phyloP scores from a whole-genome alignment of 2,113 vertebrate species.

The Mustela nigripes region DNA sequence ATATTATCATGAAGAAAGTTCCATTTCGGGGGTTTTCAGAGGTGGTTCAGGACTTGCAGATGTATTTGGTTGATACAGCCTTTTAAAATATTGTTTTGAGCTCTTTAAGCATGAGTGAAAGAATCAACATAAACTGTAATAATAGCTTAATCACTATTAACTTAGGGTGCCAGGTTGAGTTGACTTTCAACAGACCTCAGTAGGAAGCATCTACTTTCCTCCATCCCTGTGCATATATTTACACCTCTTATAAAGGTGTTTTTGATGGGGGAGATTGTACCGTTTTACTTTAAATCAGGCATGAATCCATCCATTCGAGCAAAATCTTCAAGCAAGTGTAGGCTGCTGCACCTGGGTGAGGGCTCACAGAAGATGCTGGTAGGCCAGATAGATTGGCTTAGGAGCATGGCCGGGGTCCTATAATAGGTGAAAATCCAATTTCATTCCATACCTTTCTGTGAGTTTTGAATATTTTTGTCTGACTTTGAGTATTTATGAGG shows the following conservation, averaged over 20 bases:
- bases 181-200: background rate
- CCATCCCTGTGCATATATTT: background rate
- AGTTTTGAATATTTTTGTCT: background rate
- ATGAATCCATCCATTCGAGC: background rate
- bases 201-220: background rate
- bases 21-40: background rate
- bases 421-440: background rate
- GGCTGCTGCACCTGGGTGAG: background rate
- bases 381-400: background rate
- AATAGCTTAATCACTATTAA: background rate
- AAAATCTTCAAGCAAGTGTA: background rate
- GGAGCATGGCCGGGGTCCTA: background rate
- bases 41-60: background rate
- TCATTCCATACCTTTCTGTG: background rate
- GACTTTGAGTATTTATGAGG: background rate
- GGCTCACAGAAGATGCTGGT: too few species aligned
- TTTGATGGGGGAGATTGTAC: background rate
- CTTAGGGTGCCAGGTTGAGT: background rate
- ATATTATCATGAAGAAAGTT: background rate
- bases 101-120: background rate
- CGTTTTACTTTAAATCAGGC: slow-evolving; percentile 55
- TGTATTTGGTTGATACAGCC: background rate
- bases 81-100: background rate
- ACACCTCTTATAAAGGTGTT: background rate
- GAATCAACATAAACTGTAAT: background rate